Base-by-base conservation (phyloP, 2,888 invertebrate species). In the Pedicia rivosa region DNA sequence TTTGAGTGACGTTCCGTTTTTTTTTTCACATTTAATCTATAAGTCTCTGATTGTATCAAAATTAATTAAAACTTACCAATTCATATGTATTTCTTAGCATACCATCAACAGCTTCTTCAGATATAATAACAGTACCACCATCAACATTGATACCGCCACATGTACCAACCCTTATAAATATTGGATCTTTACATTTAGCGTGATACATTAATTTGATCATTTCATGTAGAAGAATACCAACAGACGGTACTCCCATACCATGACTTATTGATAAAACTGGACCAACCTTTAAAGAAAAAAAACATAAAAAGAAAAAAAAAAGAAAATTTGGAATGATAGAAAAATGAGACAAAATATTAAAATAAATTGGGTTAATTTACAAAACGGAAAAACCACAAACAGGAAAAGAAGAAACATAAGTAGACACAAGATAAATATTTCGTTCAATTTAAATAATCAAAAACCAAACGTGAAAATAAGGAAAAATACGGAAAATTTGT, bases 161-260 rank as follows among this genome's bases (percentile, higher is more conserved):
- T 0, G 95, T 97, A 36, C 81, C 81, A 51, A 97, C 80, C 45
- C 97, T 72, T 64, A 95, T 82, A 69, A 95, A 91, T 39, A 88
- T 69, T 0, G 94, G 91, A 58, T 90, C 87, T 42, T 70, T 72
- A 43, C 76, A 81, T 55, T 74, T 79, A 27, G 97, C 91, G 54
- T 88, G 83, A 54, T 83, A 79, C 80, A 98, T 84, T 49, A 98
- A 66, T 64, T 98, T 98, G 55, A 95, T 88, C 43, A 92, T 69
- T 66, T 98, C 97, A 58, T 95, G 91, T 40, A 98, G 72, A 37
- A 97, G 68, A 47, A 98, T 94, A 36, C 90, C 87, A 38, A 95
- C 77, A 0, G 97, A 97, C 5, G 97, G 92, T 37, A 88, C 82
- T 5, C 97, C 98, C 87, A 98, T 98, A 40, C 97, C 98, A 55